Conservation (phyloP, 2,888 invertebrate genomes). For the Tineola bisselliella region DNA sequence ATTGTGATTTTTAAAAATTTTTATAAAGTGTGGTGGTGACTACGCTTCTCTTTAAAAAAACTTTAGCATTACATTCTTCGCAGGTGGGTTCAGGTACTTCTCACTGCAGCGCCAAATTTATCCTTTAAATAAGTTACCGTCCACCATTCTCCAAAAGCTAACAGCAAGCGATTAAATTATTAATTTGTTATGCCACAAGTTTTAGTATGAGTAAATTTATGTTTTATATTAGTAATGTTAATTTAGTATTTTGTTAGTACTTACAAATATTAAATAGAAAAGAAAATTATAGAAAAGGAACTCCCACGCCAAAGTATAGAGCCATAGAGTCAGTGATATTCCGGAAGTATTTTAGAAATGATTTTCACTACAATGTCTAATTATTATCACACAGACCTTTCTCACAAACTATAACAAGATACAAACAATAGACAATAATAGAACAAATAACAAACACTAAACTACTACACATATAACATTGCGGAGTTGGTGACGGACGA, state of each 20-base stretch:
- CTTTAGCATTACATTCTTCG: background rate
- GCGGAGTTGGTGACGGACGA: constrained; percentile 9
- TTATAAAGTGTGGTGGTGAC: too few relatives aligned
- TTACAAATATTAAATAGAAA: background rate
- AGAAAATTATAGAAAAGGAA: background rate
- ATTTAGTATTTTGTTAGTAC: background rate
- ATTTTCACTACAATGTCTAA: background rate
- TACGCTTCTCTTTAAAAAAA: background rate
- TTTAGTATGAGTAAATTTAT: background rate
- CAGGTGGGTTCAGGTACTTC: constrained; percentile 6
- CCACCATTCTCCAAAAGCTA: constrained; percentile 6
- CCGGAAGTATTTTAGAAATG: background rate
- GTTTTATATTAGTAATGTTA: background rate
- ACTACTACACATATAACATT: constrained; percentile 9
- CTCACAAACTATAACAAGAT: background rate
- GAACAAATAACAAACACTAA: background rate
- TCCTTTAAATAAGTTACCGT: background rate
- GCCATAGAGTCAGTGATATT: background rate
- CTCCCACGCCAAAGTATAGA: background rate
- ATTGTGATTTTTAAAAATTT: background rate
- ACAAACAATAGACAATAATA: background rate
- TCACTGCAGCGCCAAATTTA: background rate
- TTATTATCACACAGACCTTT: background rate
- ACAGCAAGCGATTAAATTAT: constrained; percentile 3
- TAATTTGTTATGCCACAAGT: background rate